A percentile compares a stretch with the other conserved stretches of the same genome.
phyloP scores from a whole-genome alignment of 1,140 invertebrate genomes.

The Drosophila willistoni region DNA sequence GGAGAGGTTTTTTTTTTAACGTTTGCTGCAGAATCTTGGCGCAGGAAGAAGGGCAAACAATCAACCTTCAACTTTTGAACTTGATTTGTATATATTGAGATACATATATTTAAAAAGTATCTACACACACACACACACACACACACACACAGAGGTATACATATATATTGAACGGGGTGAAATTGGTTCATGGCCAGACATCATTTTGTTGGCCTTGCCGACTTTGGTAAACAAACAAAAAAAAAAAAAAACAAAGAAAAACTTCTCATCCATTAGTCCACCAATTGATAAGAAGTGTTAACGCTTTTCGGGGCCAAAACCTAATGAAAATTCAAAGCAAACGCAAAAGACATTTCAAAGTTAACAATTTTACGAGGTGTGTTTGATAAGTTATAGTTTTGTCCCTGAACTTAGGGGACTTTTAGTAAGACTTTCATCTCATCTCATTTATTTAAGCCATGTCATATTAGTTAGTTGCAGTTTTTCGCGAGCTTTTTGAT shows the following conservation, averaged over 20 bases:
- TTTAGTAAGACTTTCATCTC: no score
- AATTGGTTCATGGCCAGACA: slow-evolving; percentile 67
- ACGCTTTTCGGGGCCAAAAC: no score
- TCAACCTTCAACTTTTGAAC: slow-evolving; percentile 57
- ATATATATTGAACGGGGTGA: slow-evolving; percentile 14
- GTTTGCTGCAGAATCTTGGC: background rate
- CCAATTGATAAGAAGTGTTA: background rate
- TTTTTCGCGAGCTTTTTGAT: no score
- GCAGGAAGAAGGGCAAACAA: slow-evolving; percentile 1
- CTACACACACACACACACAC: slow-evolving; percentile 6
- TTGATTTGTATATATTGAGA: slow-evolving; percentile 29
- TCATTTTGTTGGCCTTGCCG: slow-evolving; percentile 43
- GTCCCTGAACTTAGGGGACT: no score
- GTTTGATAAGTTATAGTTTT: no score
- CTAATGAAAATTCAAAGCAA: no score
- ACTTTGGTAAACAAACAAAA: background rate
- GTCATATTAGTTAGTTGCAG: no score
- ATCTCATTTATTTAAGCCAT: no score
- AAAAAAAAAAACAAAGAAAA: background rate
- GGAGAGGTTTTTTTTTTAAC: slow-evolving; percentile 18
- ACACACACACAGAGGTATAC: no score
- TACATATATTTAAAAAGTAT: slow-evolving; percentile 15
- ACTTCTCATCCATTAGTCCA: background rate
- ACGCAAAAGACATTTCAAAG: no score
- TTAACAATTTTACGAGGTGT: no score